Base-by-base conservation (phyloP, 2,888 invertebrate species). In the Auanema sp. region DNA sequence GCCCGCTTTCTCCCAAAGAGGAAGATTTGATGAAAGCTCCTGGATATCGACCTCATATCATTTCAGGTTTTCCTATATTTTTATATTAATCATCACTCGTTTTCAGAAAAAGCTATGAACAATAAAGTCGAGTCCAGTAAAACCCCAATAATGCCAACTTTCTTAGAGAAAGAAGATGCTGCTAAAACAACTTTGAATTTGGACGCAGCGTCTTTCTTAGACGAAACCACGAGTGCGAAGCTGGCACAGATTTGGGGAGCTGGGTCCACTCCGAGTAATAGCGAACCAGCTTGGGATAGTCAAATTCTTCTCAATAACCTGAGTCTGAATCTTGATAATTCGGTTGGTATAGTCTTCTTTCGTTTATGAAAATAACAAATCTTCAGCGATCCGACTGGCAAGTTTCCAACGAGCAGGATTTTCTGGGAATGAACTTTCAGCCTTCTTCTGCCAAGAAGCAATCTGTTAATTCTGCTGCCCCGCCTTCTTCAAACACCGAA, bases 1-100 rank as follows among this genome's bases (percentile, higher is more conserved):
- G 41, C 3, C 44, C 40, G 12, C 41, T 50, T 14, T 52, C 60
- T 21, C 55, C 50, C 2, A 18, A 69, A 57, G 62, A 77, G 73
- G 53, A 72, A 63, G 51, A 71, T 71, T 83, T 84, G 63, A 83
- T 84, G n/a, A 85, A 85, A 71, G 85, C 85, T 33, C 85, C 85
- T 18, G 85, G 85, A 16, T 85, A 81, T 67, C 83, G 84, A 60
- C 77, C 76, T 18, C 23, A 58, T 8, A 33, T 33, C 8, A 33
- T 33, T 33, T 33, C 33, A 5, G 33, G 33, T 33, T 5, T 33
- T 3, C 33, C 3, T n/a, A n/a, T n/a, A n/a, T n/a, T n/a, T n/a
- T n/a, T n/a, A n/a, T n/a, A n/a, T n/a, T n/a, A n/a, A n/a, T n/a
- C n/a, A n/a, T n/a, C n/a, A n/a, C n/a, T n/a, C n/a, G n/a, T n/a